Conservation (phyloP, 2,113 vertebrate genomes). For the Blennius ocellaris region DNA sequence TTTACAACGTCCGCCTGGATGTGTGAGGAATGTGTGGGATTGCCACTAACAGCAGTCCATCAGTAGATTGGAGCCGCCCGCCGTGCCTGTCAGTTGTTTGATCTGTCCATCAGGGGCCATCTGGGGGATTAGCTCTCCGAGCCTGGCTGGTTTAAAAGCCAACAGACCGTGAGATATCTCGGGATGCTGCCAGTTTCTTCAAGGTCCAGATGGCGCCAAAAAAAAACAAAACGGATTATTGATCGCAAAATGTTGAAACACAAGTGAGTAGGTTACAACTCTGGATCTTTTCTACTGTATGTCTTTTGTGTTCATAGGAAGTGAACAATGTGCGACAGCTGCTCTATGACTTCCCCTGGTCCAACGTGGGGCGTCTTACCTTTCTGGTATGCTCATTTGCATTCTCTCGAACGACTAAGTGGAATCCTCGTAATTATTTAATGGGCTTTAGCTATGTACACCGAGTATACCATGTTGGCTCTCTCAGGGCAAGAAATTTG, state of each 20-base stretch:
- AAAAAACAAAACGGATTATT: slow-evolving; percentile 28
- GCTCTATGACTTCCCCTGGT: slow-evolving; percentile 92
- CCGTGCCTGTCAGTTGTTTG: slow-evolving; percentile 72
- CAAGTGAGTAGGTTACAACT: slow-evolving; percentile 19
- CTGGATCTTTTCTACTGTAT: slow-evolving; percentile 10
- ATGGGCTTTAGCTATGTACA: slow-evolving; percentile 17
- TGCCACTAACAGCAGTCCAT: slow-evolving; percentile 63
- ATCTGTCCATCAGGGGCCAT: slow-evolving; percentile 78
- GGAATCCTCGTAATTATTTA: slow-evolving; percentile 47
- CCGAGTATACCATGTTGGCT: slow-evolving; percentile 10
- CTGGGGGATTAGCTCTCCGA: slow-evolving; percentile 75
- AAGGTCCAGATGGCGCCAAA: slow-evolving; percentile 63
- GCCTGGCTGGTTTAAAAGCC: slow-evolving; percentile 72
- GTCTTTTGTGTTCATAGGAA: slow-evolving; percentile 80
- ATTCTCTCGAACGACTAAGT: slow-evolving; percentile 2
- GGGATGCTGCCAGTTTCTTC: slow-evolving; percentile 55
- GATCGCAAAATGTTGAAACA: slow-evolving; percentile 37
- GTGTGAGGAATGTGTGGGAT: slow-evolving; percentile 79
- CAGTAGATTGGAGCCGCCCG: slow-evolving; percentile 69
- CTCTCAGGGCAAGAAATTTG: slow-evolving; percentile 90
- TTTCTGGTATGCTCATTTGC: slow-evolving; percentile 86
- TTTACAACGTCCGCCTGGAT: slow-evolving; percentile 55
- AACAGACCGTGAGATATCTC: slow-evolving; percentile 70
- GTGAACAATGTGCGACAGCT: slow-evolving; percentile 84
- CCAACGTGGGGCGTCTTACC: slow-evolving; percentile 87